phyloP scores from a whole-genome alignment of 2,797 vertebrate genomes.

The Ambastaia sidthimunki region DNA sequence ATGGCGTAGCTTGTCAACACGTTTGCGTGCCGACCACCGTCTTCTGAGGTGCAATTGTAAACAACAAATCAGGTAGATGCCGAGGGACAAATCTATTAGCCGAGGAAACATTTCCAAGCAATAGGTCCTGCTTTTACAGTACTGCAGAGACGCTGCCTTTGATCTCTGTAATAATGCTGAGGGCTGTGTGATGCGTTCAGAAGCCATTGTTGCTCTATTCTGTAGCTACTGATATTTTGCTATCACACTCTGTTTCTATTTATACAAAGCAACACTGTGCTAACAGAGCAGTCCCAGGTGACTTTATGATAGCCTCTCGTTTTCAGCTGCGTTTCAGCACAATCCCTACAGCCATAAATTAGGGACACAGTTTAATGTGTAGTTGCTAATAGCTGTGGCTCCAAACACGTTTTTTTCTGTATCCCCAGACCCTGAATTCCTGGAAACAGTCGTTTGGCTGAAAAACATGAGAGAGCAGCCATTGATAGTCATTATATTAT shows the following conservation, averaged over 20 bases:
- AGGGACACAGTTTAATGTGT: slow-evolving; percentile 31
- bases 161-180: slow-evolving; percentile 47
- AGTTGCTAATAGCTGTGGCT: not conserved
- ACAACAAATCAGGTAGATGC: slow-evolving; percentile 37
- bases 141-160: slow-evolving; percentile 41
- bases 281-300: slow-evolving; percentile 19
- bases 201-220: slow-evolving; percentile 24
- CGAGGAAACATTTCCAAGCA: slow-evolving; percentile 43
- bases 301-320: not conserved
- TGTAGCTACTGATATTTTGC: slow-evolving; percentile 7
- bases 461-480: slow-evolving; percentile 51
- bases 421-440: slow-evolving; percentile 62
- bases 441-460: slow-evolving; percentile 39
- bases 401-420: slow-evolving; percentile 49
- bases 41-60: slow-evolving; percentile 47
- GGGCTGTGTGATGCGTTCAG: slow-evolving; percentile 3
- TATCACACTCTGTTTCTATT: slow-evolving; percentile 28
- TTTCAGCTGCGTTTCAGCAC: slow-evolving; percentile 9
- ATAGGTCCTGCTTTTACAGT: slow-evolving; percentile 40
- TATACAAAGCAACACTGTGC: slow-evolving; percentile 27
- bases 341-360: slow-evolving; percentile 21
- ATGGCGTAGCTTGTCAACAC: slow-evolving; percentile 40
- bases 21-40: slow-evolving; percentile 40
- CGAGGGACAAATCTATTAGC: slow-evolving; percentile 51
- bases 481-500: slow-evolving; percentile 68